Base-by-base conservation (phyloP, 1,140 invertebrate species). In the Drosophila willistoni region DNA sequence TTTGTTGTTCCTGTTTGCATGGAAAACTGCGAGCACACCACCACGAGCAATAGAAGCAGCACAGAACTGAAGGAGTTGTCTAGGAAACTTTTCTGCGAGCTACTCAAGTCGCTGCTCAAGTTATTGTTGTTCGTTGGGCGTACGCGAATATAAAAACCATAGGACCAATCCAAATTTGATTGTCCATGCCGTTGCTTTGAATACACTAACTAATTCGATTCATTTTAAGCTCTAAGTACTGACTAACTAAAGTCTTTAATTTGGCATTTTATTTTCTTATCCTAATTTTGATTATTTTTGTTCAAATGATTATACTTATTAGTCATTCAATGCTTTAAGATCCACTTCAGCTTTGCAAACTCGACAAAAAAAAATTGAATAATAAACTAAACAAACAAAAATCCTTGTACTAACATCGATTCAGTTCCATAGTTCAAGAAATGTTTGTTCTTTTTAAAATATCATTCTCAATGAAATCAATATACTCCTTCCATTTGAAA, bases 71-170 rank as follows among this genome's bases (percentile, higher is more conserved):
- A 90, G 87, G 82, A 90, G 87, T 90, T 90, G 87, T 90, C 87
- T 90, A 83, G 87, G 87, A 86, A 90, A 90, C 87, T 90, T 90
- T 86, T 77, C 87, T 69, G 77, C 85, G 51, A 89, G 85, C 84
- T 86, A 73, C 82, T 86, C 82, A 86, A 86, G 82, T 86, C 82
- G 71, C 76, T 75, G 84, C 79, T 87, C 68, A 77, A 87, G 83
- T 80, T 87, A 80, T 85, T 78, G 82, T 64, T 59, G 29, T 77
- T 80, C 77, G 64, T 65, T 41, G 56, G 64, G 67, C 60, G 47
- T 14, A 51, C 64, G 54, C 61, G 44, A 77, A 73, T 69, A 78
- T 69, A 71, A 69, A 55, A 44, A 55, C 51, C 36, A 72, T 22
- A 29, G 36, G 75, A 74, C 63, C 77, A 13, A 39, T 39, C 36